Conservation (phyloP, 1,140 invertebrate genomes). For the Melipona quadrifasciata region DNA sequence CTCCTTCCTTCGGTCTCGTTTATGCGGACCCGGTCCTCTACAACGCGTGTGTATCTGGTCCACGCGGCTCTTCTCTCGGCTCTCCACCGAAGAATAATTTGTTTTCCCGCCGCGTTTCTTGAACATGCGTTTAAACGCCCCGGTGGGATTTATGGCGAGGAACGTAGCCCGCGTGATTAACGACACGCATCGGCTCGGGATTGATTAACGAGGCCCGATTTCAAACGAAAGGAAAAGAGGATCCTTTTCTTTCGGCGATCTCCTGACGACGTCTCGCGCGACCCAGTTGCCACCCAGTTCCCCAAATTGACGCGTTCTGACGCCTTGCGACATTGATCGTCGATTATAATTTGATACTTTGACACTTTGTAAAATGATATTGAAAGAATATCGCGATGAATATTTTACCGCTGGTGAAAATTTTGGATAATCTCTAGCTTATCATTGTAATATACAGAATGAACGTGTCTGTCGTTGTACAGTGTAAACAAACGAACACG, state of each 20-base stretch:
- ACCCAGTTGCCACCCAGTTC: not conserved
- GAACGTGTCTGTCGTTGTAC: too few relatives aligned
- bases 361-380: not conserved
- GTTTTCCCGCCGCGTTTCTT: slow-evolving; percentile 7
- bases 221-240: slow-evolving; percentile 10
- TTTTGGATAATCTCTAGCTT: too few relatives aligned
- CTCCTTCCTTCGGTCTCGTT: slow-evolving; percentile 38
- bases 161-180: slow-evolving; percentile 6
- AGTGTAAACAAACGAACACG: too few relatives aligned
- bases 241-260: not conserved
- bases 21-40: not conserved
- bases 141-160: slow-evolving; percentile 8
- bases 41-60: not conserved
- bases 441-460: too few relatives aligned
- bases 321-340: not conserved
- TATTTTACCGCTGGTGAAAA: too few relatives aligned
- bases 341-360: too few relatives aligned
- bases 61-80: not conserved
- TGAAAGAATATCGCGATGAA: not conserved
- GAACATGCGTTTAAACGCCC: slow-evolving; percentile 5
- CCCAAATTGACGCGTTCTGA: not conserved
- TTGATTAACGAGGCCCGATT: slow-evolving; percentile 24
- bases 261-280: not conserved
- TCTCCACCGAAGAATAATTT: slow-evolving; percentile 1
- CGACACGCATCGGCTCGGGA: slow-evolving; percentile 11